A percentile compares a stretch with the other conserved stretches of the same genome.
phyloP scores from a whole-genome alignment of 2,797 vertebrate genomes.

The Adrianichthys oophorus region DNA sequence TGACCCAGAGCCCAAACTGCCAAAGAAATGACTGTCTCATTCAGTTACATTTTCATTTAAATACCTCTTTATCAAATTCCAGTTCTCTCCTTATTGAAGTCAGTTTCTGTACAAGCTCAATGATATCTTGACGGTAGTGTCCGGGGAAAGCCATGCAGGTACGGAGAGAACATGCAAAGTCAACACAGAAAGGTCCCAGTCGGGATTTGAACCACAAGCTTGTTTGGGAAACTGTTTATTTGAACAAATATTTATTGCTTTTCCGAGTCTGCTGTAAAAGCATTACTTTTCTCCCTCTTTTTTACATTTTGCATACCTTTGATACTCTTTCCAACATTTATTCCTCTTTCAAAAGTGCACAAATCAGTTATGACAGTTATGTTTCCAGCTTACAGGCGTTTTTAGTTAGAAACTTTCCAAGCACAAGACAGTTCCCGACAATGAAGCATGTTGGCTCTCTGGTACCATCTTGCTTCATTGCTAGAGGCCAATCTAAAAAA shows the following conservation, averaged over 20 bases:
- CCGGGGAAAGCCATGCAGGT: too few species aligned
- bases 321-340: conserved; percentile 28
- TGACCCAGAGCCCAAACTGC: too few species aligned
- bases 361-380: neutral
- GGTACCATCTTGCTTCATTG: conserved; percentile 34
- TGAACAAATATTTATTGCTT: conserved; percentile 20
- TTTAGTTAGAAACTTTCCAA: conserved; percentile 26
- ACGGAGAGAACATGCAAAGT: conserved; percentile 22
- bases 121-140: too few species aligned
- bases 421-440: conserved; percentile 15
- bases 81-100: too few species aligned
- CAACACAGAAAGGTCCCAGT: conserved; percentile 21
- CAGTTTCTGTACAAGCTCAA: too few species aligned
- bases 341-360: conserved; percentile 9
- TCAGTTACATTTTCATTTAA: too few species aligned
- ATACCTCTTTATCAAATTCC: too few species aligned
- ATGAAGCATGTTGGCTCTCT: conserved; percentile 24
- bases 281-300: conserved; percentile 12
- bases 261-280: conserved; percentile 5
- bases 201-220: neutral
- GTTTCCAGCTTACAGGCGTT: conserved; percentile 10
- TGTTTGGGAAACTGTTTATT: conserved; percentile 26
- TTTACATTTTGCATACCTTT: neutral
- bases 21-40: too few species aligned
- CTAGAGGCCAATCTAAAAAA: conserved; percentile 20